Percentiles rank a stretch among this genome's conserved stretches.
Evolutionary conservation across 2,113 vertebrate species (phyloP).

Genomic region (Turdus rufiventris): DNA sequence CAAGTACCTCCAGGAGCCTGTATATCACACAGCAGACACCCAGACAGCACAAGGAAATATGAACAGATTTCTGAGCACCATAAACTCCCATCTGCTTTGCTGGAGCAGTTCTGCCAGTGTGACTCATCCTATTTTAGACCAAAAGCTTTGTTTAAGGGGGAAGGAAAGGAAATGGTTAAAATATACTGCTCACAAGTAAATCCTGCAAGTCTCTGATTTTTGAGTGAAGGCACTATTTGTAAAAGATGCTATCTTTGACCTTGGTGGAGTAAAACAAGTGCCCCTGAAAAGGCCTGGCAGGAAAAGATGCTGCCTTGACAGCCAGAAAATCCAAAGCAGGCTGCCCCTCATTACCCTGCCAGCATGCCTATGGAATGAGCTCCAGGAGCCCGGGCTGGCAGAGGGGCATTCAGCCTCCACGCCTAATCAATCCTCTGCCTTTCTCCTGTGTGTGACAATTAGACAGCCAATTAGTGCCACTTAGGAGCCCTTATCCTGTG

Average conservation of each 20-base stretch:
- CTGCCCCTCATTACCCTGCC: constrained; percentile 55
- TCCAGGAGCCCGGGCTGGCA: neutral
- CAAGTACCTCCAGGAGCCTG: constrained; percentile 31
- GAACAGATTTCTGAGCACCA: constrained; percentile 38
- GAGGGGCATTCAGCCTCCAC: constrained; percentile 50
- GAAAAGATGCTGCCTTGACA: constrained; percentile 23
- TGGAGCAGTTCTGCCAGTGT: constrained; percentile 12
- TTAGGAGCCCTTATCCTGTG: constrained; percentile 7
- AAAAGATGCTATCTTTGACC: constrained; percentile 45
- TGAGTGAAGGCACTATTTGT: neutral
- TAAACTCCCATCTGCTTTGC: neutral
- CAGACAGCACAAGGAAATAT: constrained; percentile 23
- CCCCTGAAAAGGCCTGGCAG: constrained; percentile 10
- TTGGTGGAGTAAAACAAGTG: constrained; percentile 40
- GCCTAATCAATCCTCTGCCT: constrained; percentile 50
- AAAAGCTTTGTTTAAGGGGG: neutral
- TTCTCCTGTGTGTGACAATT: constrained; percentile 36
- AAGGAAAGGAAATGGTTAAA: constrained; percentile 1
- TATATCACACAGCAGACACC: constrained; percentile 30
- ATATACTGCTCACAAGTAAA: neutral
- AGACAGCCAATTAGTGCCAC: constrained; percentile 62
- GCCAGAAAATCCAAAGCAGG: neutral
- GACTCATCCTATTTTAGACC: constrained; percentile 8
- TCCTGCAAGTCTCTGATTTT: neutral
- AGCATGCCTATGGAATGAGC: constrained; percentile 1